Evolutionary conservation across 2,113 vertebrate species (phyloP).

Genomic region (Fukomys damarensis): DNA sequence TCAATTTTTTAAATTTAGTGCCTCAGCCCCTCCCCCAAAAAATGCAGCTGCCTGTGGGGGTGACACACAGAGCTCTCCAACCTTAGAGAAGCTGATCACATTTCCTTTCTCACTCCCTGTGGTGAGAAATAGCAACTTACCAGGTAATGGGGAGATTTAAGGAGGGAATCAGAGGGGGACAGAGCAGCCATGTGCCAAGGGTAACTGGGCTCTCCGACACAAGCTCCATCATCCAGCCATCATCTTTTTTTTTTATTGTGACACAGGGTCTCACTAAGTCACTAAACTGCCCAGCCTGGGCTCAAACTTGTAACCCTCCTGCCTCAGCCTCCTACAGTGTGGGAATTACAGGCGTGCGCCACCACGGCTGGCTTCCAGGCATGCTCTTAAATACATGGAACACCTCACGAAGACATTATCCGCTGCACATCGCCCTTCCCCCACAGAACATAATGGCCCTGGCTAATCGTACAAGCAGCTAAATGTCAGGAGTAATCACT

Average conservation of each 20-base stretch:
- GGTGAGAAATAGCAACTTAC: conserved; percentile 42
- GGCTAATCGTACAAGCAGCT: conserved; percentile 68
- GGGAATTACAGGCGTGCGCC: not conserved
- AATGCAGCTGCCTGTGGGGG: not conserved
- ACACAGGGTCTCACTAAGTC: not conserved
- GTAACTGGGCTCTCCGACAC: not conserved
- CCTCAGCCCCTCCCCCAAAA: not conserved
- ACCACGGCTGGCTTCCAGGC: not conserved
- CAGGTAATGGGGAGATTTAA: not conserved
- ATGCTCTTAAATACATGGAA: conserved; percentile 3
- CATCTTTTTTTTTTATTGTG: not conserved
- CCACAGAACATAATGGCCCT: conserved; percentile 21
- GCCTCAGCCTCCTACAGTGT: not conserved
- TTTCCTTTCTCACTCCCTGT: conserved; percentile 45
- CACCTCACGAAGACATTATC: conserved; percentile 28
- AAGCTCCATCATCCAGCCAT: not conserved
- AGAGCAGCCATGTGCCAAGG: not conserved
- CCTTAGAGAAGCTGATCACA: not conserved
- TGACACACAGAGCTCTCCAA: not conserved
- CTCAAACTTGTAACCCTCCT: not conserved
- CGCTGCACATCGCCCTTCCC: not conserved
- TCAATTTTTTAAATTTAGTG: not conserved
- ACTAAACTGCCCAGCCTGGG: not conserved
- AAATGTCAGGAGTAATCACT: conserved; percentile 70
- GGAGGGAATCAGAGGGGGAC: not conserved